A percentile compares a stretch with the other conserved stretches of the same genome.
These are phyloP conservation scores for Apteryx mantelli DNA, from an alignment of 2,113 vertebrate species.

Conservation along the genomic window DNA sequence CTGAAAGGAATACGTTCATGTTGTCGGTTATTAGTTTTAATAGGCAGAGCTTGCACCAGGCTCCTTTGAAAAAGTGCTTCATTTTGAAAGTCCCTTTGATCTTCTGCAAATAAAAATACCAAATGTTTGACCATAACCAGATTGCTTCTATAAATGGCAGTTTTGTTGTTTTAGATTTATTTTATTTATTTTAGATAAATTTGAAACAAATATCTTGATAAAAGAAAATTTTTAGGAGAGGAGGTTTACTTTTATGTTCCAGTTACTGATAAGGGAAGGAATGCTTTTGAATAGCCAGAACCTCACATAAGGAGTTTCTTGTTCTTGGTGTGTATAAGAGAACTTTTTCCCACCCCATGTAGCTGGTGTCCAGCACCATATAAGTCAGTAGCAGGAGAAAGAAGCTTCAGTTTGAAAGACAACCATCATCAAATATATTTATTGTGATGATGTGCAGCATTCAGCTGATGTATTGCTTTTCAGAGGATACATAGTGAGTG, in stretches of 20 bases:
- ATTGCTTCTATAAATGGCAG: conserved; percentile 34
- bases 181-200: conserved; percentile 37
- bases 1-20: conserved; percentile 71
- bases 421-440: neutral
- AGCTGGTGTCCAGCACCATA: neutral
- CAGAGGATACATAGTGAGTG: neutral
- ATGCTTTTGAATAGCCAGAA: neutral
- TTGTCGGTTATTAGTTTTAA: conserved; percentile 72
- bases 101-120: conserved; percentile 68
- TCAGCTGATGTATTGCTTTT: neutral
- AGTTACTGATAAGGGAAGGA: neutral
- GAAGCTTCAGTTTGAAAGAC: neutral
- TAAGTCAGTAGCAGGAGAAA: neutral
- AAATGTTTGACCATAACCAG: conserved; percentile 34
- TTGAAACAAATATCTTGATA: conserved; percentile 14
- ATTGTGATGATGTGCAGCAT: neutral
- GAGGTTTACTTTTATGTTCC: conserved; percentile 12
- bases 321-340: neutral
- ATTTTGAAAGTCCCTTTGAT: conserved; percentile 61
- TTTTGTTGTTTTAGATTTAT: conserved; percentile 4
- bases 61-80: conserved; percentile 65
- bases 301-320: neutral
- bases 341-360: neutral
- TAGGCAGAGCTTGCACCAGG: conserved; percentile 48
- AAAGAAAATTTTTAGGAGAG: neutral